Evolutionary conservation across 1,140 invertebrate genomes (phyloP), one percentile per base, ranked within the genome.

Genomic region (Drosophila kohkoa): DNA sequence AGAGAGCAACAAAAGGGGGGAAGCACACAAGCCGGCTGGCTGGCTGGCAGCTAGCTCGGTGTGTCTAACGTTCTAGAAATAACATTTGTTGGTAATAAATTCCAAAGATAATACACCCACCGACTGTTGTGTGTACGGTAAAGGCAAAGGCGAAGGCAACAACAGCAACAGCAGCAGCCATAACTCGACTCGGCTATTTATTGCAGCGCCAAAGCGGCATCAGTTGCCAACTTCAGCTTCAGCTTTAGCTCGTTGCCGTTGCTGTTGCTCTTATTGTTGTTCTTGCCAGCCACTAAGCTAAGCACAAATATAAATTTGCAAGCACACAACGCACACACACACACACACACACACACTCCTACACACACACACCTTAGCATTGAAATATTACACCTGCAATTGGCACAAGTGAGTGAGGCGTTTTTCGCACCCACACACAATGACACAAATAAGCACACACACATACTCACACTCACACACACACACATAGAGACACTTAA

Each of bases 71-170:
- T 83, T 82, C 83, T 82, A 87, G 83, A 87, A 87, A 87, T 87
- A 87, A 87, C 83, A 87, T 87, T 87, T 87, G 83, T 88, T 75
- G 83, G 83, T 88, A 87, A 87, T 87, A 87, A 87, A 87, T 87
- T 87, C 83, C 82, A 87, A 88, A 87, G 83, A 87, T 87, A 87
- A 87, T 87, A 87, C 83, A 87, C 83, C 83, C 83, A 88, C 83
- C 66, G 72, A 68, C 79, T 63, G 46, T 77, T 63, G 46, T 75
- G 28, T 55, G 15, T 3, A 20, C 32, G 46, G 57, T 57, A 41
- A 57, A 30, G 60, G 55, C 59, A 58, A 66, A 55, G 43, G 30
- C 32, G 59, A 63, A 55, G 43, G 30, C 32, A 65, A 63, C 70
- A 65, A 62, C 69, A 32, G 30, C 32, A 58, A 57, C 62, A 16